Conservation (phyloP, 2,888 invertebrate species). For the Drosophila prostipennis region DNA sequence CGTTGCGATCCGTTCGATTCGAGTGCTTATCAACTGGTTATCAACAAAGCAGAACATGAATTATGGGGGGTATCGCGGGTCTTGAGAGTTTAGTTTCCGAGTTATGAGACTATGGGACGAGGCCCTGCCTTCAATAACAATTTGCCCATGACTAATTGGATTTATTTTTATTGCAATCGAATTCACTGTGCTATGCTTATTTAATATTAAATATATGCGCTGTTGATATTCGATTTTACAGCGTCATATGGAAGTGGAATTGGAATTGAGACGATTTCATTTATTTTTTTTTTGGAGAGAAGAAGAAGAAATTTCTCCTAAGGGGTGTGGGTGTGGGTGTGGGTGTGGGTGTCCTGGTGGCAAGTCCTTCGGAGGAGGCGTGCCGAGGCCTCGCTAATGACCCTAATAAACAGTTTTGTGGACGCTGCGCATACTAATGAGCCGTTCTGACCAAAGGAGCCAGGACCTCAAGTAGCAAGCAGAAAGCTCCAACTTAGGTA, state of each 20-base stretch:
- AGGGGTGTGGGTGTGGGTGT: neutral
- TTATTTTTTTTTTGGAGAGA: neutral
- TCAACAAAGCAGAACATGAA: conserved; percentile 60
- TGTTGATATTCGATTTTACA: conserved; percentile 58
- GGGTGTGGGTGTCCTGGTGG: neutral
- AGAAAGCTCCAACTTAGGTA: neutral
- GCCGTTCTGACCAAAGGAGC: conserved; percentile 48
- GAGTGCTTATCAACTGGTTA: conserved; percentile 62
- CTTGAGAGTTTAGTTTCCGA: conserved; percentile 1
- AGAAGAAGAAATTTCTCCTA: no score
- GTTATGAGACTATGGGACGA: conserved; percentile 33
- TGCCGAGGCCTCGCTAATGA: conserved; percentile 74
- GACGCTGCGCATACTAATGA: conserved; percentile 75
- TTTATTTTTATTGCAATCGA: conserved; percentile 82
- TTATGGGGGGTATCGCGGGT: conserved; percentile 7
- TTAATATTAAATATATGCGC: conserved; percentile 75
- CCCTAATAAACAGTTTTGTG: conserved; percentile 77
- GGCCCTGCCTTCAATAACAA: conserved; percentile 73
- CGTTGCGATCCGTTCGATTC: conserved; percentile 8
- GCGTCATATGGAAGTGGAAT: conserved; percentile 1
- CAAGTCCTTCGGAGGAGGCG: conserved; percentile 22
- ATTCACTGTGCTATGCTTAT: conserved; percentile 81
- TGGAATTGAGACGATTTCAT: conserved; percentile 1
- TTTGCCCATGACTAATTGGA: conserved; percentile 82
- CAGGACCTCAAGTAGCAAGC: conserved; percentile 25